Evolutionary conservation across 2,113 vertebrate species (phyloP).

Genomic region (Podarcis raffonei): DNA sequence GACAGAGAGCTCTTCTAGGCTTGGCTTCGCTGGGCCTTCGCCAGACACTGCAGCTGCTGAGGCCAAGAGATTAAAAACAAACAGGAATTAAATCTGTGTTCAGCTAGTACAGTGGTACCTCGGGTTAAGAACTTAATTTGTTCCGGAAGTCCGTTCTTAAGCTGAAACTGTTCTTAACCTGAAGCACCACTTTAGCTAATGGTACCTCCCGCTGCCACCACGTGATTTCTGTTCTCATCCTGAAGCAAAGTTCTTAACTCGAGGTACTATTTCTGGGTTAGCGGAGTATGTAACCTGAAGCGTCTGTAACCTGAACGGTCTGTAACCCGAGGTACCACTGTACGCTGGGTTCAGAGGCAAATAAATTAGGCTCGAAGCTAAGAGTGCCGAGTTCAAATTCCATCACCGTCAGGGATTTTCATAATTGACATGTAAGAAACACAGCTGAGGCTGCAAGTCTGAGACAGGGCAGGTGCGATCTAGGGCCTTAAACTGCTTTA

Average conservation of each 20-base stretch:
- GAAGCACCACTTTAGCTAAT: too few relatives aligned
- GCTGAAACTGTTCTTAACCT: too few relatives aligned
- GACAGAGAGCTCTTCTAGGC: constrained; percentile 52
- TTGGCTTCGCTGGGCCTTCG: constrained; percentile 15
- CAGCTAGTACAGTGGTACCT: neutral
- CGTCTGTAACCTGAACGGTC: too few relatives aligned
- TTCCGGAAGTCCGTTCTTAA: too few relatives aligned
- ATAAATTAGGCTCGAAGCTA: neutral
- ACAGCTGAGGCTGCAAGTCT: neutral
- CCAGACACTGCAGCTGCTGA: neutral
- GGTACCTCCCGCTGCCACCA: rapidly evolving
- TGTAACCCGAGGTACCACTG: too few relatives aligned
- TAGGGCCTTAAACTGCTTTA: neutral
- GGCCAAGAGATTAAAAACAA: neutral
- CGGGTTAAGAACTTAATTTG: too few relatives aligned
- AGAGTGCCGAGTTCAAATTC: neutral
- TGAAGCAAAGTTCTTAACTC: too few relatives aligned
- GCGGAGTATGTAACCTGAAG: too few relatives aligned
- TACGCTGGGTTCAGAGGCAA: neutral
- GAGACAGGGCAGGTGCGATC: neutral
- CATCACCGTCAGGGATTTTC: neutral
- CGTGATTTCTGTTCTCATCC: too few relatives aligned
- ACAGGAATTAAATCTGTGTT: neutral
- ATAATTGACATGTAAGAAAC: neutral
- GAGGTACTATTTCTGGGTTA: too few relatives aligned